These are phyloP conservation scores for Limnephilus marmoratus DNA, from an alignment of 2,888 invertebrate genomes.

Conservation along the genomic window DNA sequence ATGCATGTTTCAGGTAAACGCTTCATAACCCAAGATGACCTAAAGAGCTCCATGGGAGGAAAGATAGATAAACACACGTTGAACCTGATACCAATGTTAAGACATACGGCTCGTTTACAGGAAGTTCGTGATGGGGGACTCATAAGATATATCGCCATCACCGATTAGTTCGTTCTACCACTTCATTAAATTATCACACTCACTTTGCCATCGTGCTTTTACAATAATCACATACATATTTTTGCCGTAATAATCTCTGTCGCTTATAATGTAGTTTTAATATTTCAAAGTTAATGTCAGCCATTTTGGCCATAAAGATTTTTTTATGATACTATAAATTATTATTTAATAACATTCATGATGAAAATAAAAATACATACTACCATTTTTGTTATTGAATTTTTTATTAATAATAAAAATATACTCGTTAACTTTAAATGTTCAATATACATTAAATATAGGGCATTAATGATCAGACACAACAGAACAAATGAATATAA, in stretches of 20 bases:
- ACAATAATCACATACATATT: not conserved
- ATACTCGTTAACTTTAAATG: not conserved
- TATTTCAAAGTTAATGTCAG: not conserved
- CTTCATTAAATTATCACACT: not conserved
- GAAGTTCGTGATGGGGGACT: conserved; percentile 59
- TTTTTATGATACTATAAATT: not conserved
- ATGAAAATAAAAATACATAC: conserved; percentile 2
- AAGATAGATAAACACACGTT: conserved; percentile 62
- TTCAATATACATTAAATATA: not conserved
- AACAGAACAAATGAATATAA: not conserved
- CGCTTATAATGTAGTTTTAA: not conserved
- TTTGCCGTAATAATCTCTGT: not conserved
- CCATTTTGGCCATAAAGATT: not conserved
- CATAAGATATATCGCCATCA: conserved; percentile 58
- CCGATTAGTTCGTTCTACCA: conserved; percentile 17
- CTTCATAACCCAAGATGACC: conserved; percentile 63
- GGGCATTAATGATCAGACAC: not conserved
- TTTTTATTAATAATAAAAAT: not conserved
- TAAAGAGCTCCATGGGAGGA: conserved; percentile 60
- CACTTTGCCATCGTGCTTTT: not conserved
- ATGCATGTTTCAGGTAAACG: conserved; percentile 57
- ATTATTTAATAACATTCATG: not conserved
- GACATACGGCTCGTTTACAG: conserved; percentile 61
- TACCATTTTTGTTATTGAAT: not conserved
- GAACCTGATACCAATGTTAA: conserved; percentile 62